These are phyloP conservation scores for Lepisosteus oculatus DNA, from an alignment of 2,113 vertebrate species.

Conservation along the genomic window DNA sequence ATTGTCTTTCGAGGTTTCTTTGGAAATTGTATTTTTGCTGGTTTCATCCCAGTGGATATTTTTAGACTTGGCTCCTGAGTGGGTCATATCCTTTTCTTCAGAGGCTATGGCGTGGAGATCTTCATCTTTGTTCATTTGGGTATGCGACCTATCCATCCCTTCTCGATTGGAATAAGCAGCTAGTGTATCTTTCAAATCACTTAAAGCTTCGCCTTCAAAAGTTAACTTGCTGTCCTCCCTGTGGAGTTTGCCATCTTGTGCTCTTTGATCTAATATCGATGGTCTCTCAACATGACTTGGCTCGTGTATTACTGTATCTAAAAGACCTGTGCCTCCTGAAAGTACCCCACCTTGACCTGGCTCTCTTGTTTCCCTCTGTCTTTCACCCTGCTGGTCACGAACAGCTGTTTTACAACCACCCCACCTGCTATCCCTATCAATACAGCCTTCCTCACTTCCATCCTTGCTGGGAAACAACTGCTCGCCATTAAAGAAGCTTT, in stretches of 20 bases:
- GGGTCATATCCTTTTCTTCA: background rate
- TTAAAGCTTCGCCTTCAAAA: background rate
- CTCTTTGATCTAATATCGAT: no score
- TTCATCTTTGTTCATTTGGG: slow-evolving; percentile 1
- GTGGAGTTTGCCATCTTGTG: background rate
- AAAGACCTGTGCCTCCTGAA: background rate
- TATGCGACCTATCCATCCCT: background rate
- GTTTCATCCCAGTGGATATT: background rate
- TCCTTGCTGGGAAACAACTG: background rate
- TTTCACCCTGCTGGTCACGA: background rate
- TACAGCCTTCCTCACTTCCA: background rate
- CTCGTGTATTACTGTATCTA: background rate
- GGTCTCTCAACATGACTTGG: background rate
- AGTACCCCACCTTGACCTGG: background rate
- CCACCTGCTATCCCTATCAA: background rate
- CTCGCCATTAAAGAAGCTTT: background rate
- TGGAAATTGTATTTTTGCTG: background rate
- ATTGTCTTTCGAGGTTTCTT: background rate
- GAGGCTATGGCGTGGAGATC: background rate
- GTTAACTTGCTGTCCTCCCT: background rate
- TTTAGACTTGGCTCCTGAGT: background rate
- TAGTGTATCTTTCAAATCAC: background rate
- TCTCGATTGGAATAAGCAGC: background rate
- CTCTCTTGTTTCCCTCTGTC: background rate
- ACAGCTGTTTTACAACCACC: background rate